phyloP scores from a whole-genome alignment of 2,113 vertebrate genomes.

The Acrocephalus kingi region DNA sequence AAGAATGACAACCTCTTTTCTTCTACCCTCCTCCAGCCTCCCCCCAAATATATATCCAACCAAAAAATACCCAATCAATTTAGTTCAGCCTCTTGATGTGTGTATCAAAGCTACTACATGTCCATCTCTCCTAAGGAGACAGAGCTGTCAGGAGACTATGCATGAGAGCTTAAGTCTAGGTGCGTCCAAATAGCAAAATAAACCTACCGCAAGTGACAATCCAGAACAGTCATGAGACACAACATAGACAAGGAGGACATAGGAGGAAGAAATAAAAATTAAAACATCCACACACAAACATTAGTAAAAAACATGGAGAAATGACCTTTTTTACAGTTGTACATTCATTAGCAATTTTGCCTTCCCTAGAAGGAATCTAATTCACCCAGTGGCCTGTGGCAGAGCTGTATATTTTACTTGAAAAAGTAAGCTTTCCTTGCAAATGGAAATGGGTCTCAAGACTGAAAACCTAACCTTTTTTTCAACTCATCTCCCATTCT shows the following conservation, averaged over 20 bases:
- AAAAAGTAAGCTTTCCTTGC: neutral
- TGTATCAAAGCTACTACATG: constrained; percentile 80
- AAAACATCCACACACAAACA: constrained; percentile 94
- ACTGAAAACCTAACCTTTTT: neutral
- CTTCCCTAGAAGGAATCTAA: neutral
- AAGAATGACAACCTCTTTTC: constrained; percentile 19
- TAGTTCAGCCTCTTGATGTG: constrained; percentile 91
- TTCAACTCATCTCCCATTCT: neutral
- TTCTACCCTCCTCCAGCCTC: neutral
- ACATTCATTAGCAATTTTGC: neutral
- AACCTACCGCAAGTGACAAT: constrained; percentile 99
- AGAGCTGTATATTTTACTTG: neutral
- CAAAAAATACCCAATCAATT: constrained; percentile 79
- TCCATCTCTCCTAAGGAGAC: constrained; percentile 81
- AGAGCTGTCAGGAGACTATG: constrained; percentile 85
- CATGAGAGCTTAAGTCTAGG: constrained; percentile 87
- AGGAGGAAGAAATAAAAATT: constrained; percentile 99
- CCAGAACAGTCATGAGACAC: constrained; percentile 99
- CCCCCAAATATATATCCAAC: neutral
- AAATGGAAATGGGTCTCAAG: neutral
- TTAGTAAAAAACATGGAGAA: constrained; percentile 84
- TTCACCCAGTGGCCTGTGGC: neutral
- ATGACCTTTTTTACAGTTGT: constrained; percentile 76
- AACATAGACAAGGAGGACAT: constrained; percentile 99
- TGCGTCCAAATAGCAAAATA: constrained; percentile 89